A percentile compares a stretch with the other conserved stretches of the same genome.
Conservation (phyloP, 2,113 vertebrate genomes). For the Silurus meridionalis region DNA sequence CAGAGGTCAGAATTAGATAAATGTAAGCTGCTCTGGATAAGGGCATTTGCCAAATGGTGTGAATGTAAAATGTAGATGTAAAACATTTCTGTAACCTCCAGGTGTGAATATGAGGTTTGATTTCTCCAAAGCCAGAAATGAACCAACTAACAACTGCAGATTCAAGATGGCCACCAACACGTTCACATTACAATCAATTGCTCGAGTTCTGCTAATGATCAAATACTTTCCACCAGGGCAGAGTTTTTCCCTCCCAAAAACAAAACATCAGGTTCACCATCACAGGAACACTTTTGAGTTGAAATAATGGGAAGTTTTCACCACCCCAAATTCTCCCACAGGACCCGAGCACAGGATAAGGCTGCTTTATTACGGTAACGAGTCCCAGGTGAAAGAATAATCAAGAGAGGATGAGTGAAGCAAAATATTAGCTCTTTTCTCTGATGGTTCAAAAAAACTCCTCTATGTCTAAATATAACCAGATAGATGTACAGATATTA, state of each 20-base stretch:
- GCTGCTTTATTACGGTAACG: slow-evolving; percentile 3
- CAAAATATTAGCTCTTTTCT: not conserved
- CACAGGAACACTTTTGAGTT: not conserved
- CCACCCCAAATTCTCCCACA: not conserved
- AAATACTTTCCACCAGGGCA: not conserved
- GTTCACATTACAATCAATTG: not conserved
- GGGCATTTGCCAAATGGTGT: too few species aligned
- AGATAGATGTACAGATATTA: not conserved
- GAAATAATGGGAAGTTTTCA: slow-evolving; percentile 2
- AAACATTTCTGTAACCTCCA: too few species aligned
- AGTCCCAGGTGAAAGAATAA: slow-evolving; percentile 10
- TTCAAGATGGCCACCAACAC: not conserved
- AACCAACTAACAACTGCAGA: not conserved
- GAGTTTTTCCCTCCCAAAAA: not conserved
- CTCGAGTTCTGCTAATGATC: not conserved
- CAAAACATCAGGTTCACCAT: not conserved
- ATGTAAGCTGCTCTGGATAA: too few species aligned
- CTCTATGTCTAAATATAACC: not conserved
- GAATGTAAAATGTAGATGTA: too few species aligned
- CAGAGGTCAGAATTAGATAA: too few species aligned
- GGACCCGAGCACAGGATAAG: not conserved
- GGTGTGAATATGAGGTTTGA: not conserved
- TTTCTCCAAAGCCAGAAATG: not conserved
- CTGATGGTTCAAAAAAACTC: not conserved
- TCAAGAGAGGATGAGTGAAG: not conserved